Conservation (phyloP, 2,113 vertebrate species). For the Chaetops frenatus region DNA sequence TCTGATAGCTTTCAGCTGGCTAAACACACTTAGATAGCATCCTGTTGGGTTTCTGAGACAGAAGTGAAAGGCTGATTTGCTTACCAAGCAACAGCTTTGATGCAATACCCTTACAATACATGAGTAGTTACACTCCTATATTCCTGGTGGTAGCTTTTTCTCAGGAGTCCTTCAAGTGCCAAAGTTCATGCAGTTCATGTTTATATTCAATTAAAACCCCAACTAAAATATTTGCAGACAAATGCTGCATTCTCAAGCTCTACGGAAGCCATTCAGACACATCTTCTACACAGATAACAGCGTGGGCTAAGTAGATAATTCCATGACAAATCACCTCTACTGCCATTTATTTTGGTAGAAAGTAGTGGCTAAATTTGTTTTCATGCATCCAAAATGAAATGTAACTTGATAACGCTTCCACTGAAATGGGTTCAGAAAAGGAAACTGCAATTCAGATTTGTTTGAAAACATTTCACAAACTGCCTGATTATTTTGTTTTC, state of each 20-base stretch:
- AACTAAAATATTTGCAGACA: constrained; percentile 14
- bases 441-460: background rate
- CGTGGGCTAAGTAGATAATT: background rate
- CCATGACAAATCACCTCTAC: background rate
- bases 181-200: constrained; percentile 37
- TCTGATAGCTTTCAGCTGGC: constrained; percentile 63
- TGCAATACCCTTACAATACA: background rate
- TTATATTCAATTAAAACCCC: constrained; percentile 22
- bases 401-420: background rate
- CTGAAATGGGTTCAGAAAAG: background rate
- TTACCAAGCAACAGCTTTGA: constrained; percentile 14
- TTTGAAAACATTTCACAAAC: background rate
- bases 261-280: constrained; percentile 4
- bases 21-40: constrained; percentile 57
- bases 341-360: constrained; percentile 2
- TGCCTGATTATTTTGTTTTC: background rate
- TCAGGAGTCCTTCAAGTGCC: background rate
- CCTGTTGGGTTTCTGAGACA: constrained; percentile 32
- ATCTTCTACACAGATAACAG: background rate
- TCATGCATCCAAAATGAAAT: background rate
- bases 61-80: constrained; percentile 8
- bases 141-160: background rate
- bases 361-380: background rate
- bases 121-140: background rate
- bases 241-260: background rate